Base-by-base conservation (phyloP, 2,888 invertebrate genomes). In the Ptychoptera albimana region DNA sequence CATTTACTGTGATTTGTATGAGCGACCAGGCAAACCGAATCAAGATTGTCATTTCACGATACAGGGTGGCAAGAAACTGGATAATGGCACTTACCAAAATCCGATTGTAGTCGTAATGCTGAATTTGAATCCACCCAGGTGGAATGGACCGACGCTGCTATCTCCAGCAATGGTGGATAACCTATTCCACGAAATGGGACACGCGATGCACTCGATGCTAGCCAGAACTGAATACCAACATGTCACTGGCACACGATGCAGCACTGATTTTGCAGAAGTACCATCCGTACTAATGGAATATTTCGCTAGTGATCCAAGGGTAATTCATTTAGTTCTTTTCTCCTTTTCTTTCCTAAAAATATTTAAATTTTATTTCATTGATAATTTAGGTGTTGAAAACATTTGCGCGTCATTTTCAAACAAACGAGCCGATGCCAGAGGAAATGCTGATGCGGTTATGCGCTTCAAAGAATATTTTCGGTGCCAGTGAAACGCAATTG, bases 41-140 rank as follows among this genome's bases (percentile, higher is more conserved):
- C 94, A 94, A 69, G 98, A 99, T 64, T 98, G 98, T 57, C 98
- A 99, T 65, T 98, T 94, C 67, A 98, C 98, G 0, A 94, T 99
- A 52, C 82, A 85, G 58, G 97, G 97, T 9, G 96, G 97, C 7
- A 82, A 87, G 61, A 63, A 72, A 46, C 61, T 85, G 47, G 59
- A 77, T 0, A 81, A 89, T 58, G 87, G 87, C 2, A 70, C 72
- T 12, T 96, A 94, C 58, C 92, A 92, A 72, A 74, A 78, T 57
- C 94, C 96, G 0, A 77, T 92, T 43, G 96, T 94, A 1, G 94
- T 94, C 12, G 73, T 97, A 38, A 88, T 92, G 83, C 65, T 96
- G 46, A 92, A 91, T 49, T 71, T 96, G 44, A 77, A 82, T 37
- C 71, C 79, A 31, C 84, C 87, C 0, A 75, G 77, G 50, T 77